These are phyloP conservation scores for Cerastoderma edule DNA, from an alignment of 2,888 invertebrate genomes.

Conservation along the genomic window DNA sequence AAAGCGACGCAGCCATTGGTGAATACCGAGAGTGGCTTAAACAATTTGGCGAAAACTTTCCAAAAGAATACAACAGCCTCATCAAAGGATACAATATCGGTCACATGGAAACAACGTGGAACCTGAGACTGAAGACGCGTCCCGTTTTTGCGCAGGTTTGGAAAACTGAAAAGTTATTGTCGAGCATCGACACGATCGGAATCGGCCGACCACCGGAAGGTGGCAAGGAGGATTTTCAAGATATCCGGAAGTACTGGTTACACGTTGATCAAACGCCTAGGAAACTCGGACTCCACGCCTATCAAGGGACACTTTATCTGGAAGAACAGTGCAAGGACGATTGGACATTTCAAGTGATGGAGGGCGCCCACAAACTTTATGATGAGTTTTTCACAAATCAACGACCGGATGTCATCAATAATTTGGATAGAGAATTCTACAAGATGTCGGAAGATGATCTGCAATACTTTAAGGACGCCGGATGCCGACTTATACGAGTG, in stretches of 20 bases:
- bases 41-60: constrained; percentile 38
- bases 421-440: constrained; percentile 15
- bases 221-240: constrained; percentile 47
- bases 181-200: constrained; percentile 73
- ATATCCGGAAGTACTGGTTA: constrained; percentile 64
- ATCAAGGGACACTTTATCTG: constrained; percentile 75
- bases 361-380: constrained; percentile 66
- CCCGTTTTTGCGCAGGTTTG: constrained; percentile 69
- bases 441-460: constrained; percentile 36
- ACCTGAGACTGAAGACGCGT: constrained; percentile 64
- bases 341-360: constrained; percentile 70
- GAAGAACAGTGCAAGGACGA: constrained; percentile 70
- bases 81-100: constrained; percentile 67
- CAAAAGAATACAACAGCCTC: constrained; percentile 51
- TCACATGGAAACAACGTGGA: constrained; percentile 67
- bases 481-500: constrained; percentile 66
- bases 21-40: constrained; percentile 57
- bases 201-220: constrained; percentile 71
- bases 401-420: constrained; percentile 34
- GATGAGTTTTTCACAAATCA: constrained; percentile 54
- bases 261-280: constrained; percentile 74
- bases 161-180: constrained; percentile 73
- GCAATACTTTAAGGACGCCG: constrained; percentile 48
- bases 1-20: constrained; percentile 58
- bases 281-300: constrained; percentile 75